Conservation (phyloP, 1,140 invertebrate species). For the Leucophenga varia region DNA sequence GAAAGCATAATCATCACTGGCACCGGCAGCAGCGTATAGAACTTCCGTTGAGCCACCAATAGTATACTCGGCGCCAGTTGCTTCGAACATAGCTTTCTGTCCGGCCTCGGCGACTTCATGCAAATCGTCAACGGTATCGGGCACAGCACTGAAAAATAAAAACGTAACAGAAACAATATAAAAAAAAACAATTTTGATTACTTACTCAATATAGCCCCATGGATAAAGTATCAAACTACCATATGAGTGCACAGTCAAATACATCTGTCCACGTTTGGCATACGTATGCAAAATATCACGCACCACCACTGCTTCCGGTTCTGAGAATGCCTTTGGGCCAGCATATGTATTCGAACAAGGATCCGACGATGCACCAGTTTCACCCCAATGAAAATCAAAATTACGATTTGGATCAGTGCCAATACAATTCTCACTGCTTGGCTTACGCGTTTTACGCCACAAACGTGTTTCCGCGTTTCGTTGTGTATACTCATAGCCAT, state of each 20-base stretch:
- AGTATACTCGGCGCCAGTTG: constrained; percentile 59
- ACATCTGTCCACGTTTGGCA: constrained; percentile 61
- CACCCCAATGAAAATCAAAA: constrained; percentile 67
- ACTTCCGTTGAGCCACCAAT: constrained; percentile 65
- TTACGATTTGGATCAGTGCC: constrained; percentile 69
- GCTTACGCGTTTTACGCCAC: constrained; percentile 59
- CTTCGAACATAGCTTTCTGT: constrained; percentile 53
- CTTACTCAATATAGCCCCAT: constrained; percentile 65
- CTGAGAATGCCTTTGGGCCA: constrained; percentile 69
- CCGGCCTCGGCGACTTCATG: constrained; percentile 56
- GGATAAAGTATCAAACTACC: constrained; percentile 70
- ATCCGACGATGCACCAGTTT: constrained; percentile 64
- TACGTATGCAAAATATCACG: constrained; percentile 57
- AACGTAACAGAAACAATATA: not conserved
- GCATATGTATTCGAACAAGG: constrained; percentile 68
- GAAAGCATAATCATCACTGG: constrained; percentile 69
- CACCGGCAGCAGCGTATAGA: constrained; percentile 60
- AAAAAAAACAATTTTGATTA: not conserved
- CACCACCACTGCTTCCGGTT: constrained; percentile 63
- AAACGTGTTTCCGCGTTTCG: constrained; percentile 54
- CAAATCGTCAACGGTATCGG: constrained; percentile 47
- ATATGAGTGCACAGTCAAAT: constrained; percentile 70
- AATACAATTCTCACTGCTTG: constrained; percentile 47
- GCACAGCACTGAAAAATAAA: constrained; percentile 25
- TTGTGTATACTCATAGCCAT: constrained; percentile 54